phyloP scores from a whole-genome alignment of 2,113 vertebrate genomes.

The Chloropsis cyanopogon region DNA sequence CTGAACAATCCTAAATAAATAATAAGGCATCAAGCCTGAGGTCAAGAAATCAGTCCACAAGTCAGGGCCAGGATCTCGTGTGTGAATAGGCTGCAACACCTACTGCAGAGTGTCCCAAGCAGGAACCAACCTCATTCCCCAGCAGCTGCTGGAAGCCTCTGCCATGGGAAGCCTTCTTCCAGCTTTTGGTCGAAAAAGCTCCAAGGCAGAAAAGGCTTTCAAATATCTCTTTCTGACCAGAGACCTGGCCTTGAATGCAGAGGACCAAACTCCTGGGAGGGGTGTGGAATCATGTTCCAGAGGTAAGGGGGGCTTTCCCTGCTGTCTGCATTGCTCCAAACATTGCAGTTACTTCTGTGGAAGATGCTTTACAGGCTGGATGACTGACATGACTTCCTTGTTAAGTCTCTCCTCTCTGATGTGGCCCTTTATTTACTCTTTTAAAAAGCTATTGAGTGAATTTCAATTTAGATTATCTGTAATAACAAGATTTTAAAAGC shows the following conservation, averaged over 20 bases:
- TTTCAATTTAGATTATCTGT: not conserved
- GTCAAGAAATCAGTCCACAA: not conserved
- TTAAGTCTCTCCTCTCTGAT: not conserved
- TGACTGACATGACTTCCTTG: not conserved
- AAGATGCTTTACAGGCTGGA: not conserved
- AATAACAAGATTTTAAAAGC: conserved; percentile 1
- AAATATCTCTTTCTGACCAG: not conserved
- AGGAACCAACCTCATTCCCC: not conserved
- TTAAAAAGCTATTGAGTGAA: not conserved
- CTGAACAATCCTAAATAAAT: not conserved
- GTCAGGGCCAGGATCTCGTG: not conserved
- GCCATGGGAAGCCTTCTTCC: not conserved
- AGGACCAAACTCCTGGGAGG: not conserved
- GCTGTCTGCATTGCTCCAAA: not conserved
- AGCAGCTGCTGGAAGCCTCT: not conserved
- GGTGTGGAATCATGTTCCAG: not conserved
- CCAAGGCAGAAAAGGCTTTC: not conserved
- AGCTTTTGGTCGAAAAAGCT: not conserved
- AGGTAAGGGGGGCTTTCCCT: not conserved
- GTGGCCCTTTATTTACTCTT: not conserved
- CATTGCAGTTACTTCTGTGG: not conserved
- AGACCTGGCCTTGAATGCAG: not conserved
- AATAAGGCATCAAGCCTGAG: not conserved
- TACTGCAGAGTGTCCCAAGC: no score
- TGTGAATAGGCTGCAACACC: not conserved